These are phyloP conservation scores for Notothenia coriiceps DNA, from an alignment of 2,113 vertebrate species.

Conservation along the genomic window DNA sequence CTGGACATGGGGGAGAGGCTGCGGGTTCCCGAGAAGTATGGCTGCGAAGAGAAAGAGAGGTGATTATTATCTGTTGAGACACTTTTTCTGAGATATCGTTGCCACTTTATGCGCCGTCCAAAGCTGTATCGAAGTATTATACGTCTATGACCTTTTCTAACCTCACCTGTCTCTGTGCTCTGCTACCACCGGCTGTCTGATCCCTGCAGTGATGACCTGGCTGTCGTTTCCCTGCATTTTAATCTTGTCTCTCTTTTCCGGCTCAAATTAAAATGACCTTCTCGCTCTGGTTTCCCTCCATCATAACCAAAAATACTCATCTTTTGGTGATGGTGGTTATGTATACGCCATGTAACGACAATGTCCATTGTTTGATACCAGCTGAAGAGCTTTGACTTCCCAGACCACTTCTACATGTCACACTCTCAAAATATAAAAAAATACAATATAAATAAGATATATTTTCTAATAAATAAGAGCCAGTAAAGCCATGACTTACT, in stretches of 20 bases:
- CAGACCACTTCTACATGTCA: not conserved
- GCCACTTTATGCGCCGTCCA: not conserved
- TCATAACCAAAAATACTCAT: not conserved
- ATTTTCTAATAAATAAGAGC: not conserved
- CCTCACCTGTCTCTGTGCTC: constrained; percentile 17
- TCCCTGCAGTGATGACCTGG: constrained; percentile 17
- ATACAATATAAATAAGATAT: not conserved
- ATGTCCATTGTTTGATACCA: not conserved
- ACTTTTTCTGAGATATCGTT: not conserved
- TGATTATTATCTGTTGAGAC: not conserved
- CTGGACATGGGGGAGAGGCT: constrained; percentile 99
- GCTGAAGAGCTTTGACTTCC: not conserved
- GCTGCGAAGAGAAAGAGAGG: constrained; percentile 73
- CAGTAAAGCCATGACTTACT: not conserved
- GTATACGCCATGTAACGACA: not conserved
- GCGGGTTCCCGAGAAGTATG: constrained; percentile 96
- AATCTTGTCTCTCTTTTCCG: not conserved
- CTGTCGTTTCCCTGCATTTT: not conserved
- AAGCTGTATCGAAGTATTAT: fast-evolving
- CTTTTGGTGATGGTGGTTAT: not conserved
- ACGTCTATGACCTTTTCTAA: not conserved
- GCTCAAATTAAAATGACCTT: constrained; percentile 31
- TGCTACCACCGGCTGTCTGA: constrained; percentile 10
- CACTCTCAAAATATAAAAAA: not conserved
- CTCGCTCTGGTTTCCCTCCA: not conserved